Evolutionary conservation across 2,888 invertebrate genomes (phyloP).

Genomic region (Hypolimnas misippus): DNA sequence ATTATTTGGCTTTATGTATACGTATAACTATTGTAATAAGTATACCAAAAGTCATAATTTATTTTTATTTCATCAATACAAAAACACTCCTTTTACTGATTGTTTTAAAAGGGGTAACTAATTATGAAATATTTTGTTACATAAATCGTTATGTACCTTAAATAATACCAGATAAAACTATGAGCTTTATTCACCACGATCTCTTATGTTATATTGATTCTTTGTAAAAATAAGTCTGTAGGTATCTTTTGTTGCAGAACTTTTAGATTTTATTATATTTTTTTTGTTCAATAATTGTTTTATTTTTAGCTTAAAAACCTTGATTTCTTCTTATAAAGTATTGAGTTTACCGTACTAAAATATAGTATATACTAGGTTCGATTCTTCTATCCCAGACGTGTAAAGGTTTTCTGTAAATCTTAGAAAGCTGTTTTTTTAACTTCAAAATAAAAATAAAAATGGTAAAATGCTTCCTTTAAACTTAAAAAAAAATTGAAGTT

Average conservation of each 20-base stretch:
- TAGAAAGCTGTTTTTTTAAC: no score
- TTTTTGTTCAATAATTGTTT: no score
- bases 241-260: conserved; percentile 5
- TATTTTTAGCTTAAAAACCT: no score
- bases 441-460: no score
- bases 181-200: not conserved
- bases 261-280: conserved; percentile 9
- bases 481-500: no score
- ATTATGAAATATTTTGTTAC: conserved; percentile 5
- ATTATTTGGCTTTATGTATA: not conserved
- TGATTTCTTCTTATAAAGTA: no score
- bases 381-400: no score
- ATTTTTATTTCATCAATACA: not conserved
- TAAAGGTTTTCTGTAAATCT: no score
- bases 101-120: not conserved
- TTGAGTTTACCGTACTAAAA: no score
- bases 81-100: not conserved
- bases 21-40: not conserved
- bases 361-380: no score
- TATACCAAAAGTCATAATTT: not conserved
- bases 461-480: no score
- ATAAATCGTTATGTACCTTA: conserved; percentile 4
- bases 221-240: not conserved
- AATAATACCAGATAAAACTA: not conserved
- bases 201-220: not conserved